Conservation (phyloP, 2,113 vertebrate genomes). For the Triplophysa rosa region DNA sequence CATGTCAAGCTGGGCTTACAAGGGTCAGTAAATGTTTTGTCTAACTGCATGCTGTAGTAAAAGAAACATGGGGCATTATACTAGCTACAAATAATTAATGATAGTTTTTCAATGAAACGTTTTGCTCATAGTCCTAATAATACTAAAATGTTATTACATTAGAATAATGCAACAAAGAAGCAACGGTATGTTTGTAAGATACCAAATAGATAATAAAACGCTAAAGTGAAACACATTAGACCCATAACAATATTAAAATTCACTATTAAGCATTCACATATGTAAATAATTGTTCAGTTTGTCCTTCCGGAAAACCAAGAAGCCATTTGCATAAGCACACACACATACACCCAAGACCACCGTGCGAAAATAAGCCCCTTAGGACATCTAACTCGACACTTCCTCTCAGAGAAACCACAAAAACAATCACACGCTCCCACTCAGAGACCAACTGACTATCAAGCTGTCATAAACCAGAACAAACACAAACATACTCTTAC, state of each 20-base stretch:
- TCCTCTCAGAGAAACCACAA: slow-evolving; percentile 34
- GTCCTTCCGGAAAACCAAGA: slow-evolving; percentile 10
- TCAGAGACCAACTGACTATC: slow-evolving; percentile 13
- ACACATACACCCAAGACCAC: slow-evolving; percentile 33
- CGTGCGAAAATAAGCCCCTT: slow-evolving; percentile 41
- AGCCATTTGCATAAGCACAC: not conserved
- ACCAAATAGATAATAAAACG: not conserved
- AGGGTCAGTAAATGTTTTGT: too few relatives aligned
- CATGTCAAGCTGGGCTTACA: too few relatives aligned
- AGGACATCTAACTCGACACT: slow-evolving; percentile 37
- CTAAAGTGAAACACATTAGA: not conserved
- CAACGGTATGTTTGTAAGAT: too few relatives aligned
- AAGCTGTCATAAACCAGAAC: slow-evolving; percentile 8
- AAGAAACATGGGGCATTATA: too few relatives aligned
- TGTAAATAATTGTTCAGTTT: slow-evolving; percentile 1
- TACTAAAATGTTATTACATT: too few relatives aligned
- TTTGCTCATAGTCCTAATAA: too few relatives aligned
- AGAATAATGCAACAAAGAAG: too few relatives aligned
- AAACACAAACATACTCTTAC: slow-evolving; percentile 8
- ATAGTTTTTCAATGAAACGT: too few relatives aligned
- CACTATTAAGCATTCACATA: not conserved
- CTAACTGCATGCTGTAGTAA: too few relatives aligned
- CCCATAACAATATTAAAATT: not conserved
- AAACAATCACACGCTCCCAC: slow-evolving; percentile 31
- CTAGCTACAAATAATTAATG: too few relatives aligned